Conservation (phyloP, 1,140 invertebrate genomes). For the Bombus confusus region DNA sequence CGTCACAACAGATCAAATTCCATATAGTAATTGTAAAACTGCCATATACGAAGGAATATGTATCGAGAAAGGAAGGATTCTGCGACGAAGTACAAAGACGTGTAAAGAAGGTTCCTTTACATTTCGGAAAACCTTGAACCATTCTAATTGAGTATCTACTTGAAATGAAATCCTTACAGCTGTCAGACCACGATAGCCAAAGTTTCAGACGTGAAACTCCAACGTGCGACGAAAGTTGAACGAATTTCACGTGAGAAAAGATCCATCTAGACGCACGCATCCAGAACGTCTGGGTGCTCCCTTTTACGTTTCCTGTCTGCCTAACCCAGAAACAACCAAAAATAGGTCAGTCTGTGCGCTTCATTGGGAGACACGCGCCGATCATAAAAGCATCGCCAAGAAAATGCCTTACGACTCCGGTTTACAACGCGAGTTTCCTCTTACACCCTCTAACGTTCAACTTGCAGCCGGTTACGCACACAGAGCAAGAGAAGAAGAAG, state of each 20-base stretch:
- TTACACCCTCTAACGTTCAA: not conserved
- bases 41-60: not conserved
- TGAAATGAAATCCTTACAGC: not conserved
- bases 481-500: not conserved
- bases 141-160: not conserved
- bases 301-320: conserved; percentile 21
- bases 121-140: not conserved
- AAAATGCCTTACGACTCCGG: not conserved
- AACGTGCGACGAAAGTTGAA: not conserved
- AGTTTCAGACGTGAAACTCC: not conserved
- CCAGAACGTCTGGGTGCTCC: not conserved
- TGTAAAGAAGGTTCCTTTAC: not conserved
- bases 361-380: conserved; percentile 15
- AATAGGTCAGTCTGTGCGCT: conserved; percentile 14
- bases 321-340: conserved; percentile 22
- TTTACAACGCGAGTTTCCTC: not conserved
- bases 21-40: too few relatives aligned
- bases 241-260: not conserved
- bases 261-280: not conserved
- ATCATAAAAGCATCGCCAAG: conserved; percentile 4
- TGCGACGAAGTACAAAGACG: too few relatives aligned
- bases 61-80: not conserved
- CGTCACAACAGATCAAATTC: too few relatives aligned
- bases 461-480: not conserved
- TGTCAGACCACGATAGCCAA: not conserved